These are phyloP conservation scores for Gobiocypris rarus DNA, from an alignment of 2,113 vertebrate species.

Conservation along the genomic window DNA sequence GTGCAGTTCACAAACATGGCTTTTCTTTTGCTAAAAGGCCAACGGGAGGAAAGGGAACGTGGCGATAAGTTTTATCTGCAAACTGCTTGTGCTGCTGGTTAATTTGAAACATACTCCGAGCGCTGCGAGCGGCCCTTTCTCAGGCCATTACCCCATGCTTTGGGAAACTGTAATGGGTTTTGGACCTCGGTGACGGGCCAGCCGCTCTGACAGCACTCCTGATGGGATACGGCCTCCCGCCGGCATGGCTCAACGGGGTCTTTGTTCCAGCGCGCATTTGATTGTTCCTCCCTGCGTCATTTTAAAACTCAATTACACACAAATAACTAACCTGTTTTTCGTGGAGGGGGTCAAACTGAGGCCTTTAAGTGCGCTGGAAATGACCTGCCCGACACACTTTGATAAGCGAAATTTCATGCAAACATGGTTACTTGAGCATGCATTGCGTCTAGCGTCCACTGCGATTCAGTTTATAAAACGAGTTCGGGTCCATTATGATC, in stretches of 20 bases:
- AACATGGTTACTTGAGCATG: not conserved
- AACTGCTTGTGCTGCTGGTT: constrained; percentile 37
- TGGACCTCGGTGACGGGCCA: not conserved
- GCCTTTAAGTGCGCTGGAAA: not conserved
- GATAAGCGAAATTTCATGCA: not conserved
- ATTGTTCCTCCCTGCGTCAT: constrained; percentile 52
- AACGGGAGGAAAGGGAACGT: not conserved
- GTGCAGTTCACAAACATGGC: not conserved
- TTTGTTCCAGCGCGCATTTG: constrained; percentile 44
- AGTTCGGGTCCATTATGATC: not conserved
- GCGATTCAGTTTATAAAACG: too few species aligned
- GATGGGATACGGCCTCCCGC: not conserved
- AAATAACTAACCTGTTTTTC: constrained; percentile 6
- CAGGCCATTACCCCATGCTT: constrained; percentile 1
- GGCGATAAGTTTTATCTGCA: not conserved
- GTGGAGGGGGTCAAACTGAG: constrained; percentile 13
- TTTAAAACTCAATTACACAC: constrained; percentile 53
- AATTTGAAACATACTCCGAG: constrained; percentile 52
- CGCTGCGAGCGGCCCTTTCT: too few species aligned
- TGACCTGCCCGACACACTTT: not conserved
- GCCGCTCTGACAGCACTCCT: constrained; percentile 2
- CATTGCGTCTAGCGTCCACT: not conserved
- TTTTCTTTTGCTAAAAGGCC: not conserved
- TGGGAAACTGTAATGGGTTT: constrained; percentile 1
- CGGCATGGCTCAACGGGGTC: constrained; percentile 31